A percentile compares a stretch with the other conserved stretches of the same genome.
These are phyloP conservation scores for Cylloceria caligata DNA, from an alignment of 2,888 invertebrate genomes.

Conservation along the genomic window DNA sequence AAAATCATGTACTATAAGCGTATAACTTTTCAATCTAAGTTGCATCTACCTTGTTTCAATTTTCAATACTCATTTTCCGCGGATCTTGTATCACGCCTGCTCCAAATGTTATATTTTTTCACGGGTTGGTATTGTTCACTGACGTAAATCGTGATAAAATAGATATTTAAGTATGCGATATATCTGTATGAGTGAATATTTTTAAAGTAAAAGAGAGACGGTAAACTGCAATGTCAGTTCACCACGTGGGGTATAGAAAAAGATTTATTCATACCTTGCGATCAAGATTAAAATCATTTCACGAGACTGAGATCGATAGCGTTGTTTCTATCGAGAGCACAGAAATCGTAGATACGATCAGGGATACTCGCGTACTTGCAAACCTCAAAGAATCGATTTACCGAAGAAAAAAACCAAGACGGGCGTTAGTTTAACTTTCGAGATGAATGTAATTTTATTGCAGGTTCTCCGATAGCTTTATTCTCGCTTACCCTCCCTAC, in stretches of 20 bases:
- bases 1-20: background rate
- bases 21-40: background rate
- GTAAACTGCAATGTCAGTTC: background rate
- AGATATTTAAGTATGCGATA: background rate
- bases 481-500: constrained; percentile 38
- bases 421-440: constrained; percentile 19
- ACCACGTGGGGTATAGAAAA: background rate
- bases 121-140: background rate
- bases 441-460: constrained; percentile 22
- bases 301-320: constrained; percentile 39
- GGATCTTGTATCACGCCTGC: background rate
- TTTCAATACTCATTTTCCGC: background rate
- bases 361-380: constrained; percentile 3
- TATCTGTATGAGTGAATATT: background rate
- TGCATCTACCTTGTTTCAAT: background rate
- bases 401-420: constrained; percentile 12
- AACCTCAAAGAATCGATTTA: constrained; percentile 4
- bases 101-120: background rate
- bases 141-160: background rate
- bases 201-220: background rate
- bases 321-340: constrained; percentile 34
- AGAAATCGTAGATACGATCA: constrained; percentile 32
- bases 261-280: constrained; percentile 24
- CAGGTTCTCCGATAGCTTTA: constrained; percentile 1
- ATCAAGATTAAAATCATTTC: constrained; percentile 46